These are phyloP conservation scores for Chymomyza fuscimana DNA, from an alignment of 2,888 invertebrate genomes.

Conservation along the genomic window DNA sequence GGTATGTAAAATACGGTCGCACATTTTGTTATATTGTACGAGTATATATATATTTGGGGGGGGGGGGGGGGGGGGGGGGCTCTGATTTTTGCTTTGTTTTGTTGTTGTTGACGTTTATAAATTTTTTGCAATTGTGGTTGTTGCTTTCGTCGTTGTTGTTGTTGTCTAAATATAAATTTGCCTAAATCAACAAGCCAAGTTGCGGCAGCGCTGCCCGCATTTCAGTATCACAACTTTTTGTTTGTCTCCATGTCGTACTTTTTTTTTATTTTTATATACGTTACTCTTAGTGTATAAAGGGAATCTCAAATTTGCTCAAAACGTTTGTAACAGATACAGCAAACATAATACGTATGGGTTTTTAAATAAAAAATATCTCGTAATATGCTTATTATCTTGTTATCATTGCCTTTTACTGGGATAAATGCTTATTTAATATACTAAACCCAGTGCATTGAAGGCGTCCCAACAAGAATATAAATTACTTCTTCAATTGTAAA, in stretches of 20 bases:
- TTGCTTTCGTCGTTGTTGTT: conserved; percentile 19
- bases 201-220: conserved; percentile 45
- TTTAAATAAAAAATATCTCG: too few species aligned
- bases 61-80: not conserved
- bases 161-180: conserved; percentile 63
- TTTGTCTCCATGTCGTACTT: conserved; percentile 7
- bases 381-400: too few species aligned
- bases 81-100: too few species aligned
- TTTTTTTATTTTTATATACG: conserved; percentile 7
- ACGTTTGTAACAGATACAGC: too few species aligned
- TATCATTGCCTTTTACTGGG: too few species aligned
- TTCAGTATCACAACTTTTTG: conserved; percentile 16
- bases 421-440: too few species aligned
- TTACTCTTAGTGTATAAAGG: too few species aligned
- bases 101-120: not conserved
- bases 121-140: conserved; percentile 13
- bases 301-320: too few species aligned
- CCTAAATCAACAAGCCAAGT: conserved; percentile 67
- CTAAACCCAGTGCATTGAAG: too few species aligned
- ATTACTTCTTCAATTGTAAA: too few species aligned
- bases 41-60: not conserved
- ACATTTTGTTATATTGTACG: not conserved
- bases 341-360: too few species aligned
- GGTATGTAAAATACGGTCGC: not conserved
- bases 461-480: too few species aligned